These are phyloP conservation scores for Deroptyus accipitrinus DNA, from an alignment of 2,113 vertebrate species.

Conservation along the genomic window DNA sequence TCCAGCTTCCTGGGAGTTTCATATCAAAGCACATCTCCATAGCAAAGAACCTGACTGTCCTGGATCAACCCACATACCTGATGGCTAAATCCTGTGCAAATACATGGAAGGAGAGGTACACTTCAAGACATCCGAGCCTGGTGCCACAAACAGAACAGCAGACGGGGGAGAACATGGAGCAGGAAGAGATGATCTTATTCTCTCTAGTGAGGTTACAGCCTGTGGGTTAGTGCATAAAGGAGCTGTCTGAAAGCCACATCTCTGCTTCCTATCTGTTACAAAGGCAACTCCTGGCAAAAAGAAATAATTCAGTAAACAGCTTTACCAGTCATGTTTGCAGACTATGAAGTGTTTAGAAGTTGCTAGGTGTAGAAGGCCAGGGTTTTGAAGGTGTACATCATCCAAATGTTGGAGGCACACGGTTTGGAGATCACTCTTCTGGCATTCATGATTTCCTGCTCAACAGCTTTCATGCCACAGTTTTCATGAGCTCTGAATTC, in stretches of 20 bases:
- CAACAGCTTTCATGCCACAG: not conserved
- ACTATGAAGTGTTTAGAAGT: not conserved
- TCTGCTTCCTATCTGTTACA: not conserved
- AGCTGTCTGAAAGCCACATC: not conserved
- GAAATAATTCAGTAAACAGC: not conserved
- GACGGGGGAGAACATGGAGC: not conserved
- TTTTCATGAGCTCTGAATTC: not conserved
- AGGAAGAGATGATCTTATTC: not conserved
- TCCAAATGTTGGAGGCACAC: not conserved
- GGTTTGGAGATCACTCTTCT: not conserved
- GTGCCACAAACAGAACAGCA: not conserved
- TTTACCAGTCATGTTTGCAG: not conserved
- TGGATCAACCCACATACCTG: not conserved
- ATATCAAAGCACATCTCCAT: not conserved
- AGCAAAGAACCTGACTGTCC: not conserved
- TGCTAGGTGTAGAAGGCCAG: not conserved
- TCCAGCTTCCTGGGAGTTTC: not conserved
- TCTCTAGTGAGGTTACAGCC: not conserved
- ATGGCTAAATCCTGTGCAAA: not conserved
- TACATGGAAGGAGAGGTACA: not conserved
- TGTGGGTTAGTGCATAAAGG: fast-evolving
- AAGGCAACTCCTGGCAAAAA: not conserved
- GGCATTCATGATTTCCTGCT: not conserved
- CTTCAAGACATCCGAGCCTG: not conserved
- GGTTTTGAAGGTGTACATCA: not conserved